These are phyloP conservation scores for Apodemus sylvaticus DNA, from an alignment of 2,113 vertebrate species.

Conservation along the genomic window DNA sequence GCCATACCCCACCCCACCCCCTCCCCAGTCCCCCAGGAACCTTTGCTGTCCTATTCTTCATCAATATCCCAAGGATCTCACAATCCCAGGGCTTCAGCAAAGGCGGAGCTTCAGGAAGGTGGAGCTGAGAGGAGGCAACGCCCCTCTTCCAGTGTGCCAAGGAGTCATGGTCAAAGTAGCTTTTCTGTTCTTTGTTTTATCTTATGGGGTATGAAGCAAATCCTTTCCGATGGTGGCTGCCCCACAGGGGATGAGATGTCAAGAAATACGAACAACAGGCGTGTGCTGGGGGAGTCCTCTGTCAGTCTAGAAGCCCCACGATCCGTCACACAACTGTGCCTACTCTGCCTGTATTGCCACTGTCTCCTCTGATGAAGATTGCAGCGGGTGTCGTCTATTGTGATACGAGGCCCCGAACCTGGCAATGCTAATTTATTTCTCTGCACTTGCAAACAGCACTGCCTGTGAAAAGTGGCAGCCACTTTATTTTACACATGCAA, in stretches of 20 bases:
- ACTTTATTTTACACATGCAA: not conserved
- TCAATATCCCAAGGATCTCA: not conserved
- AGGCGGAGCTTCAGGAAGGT: not conserved
- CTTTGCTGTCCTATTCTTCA: not conserved
- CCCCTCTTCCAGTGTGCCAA: not conserved
- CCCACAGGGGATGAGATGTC: not conserved
- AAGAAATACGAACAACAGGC: not conserved
- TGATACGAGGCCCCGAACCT: not conserved
- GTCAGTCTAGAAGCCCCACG: not conserved
- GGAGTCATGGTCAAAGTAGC: not conserved
- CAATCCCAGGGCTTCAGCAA: conserved; percentile 3
- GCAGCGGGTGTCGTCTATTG: not conserved
- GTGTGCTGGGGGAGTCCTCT: not conserved
- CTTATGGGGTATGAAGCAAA: not conserved
- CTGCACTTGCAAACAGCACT: not conserved
- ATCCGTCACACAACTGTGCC: too few relatives aligned
- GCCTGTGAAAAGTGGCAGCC: conserved; percentile 17
- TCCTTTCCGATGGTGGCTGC: conserved; percentile 3
- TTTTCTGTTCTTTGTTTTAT: not conserved
- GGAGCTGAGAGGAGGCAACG: not conserved
- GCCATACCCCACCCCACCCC: not conserved
- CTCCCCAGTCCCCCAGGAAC: not conserved
- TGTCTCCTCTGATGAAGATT: not conserved
- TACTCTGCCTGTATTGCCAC: not conserved
- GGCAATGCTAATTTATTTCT: conserved; percentile 3